These are phyloP conservation scores for Cricetomys ansorgei DNA, from an alignment of 2,113 vertebrate genomes.

Conservation along the genomic window DNA sequence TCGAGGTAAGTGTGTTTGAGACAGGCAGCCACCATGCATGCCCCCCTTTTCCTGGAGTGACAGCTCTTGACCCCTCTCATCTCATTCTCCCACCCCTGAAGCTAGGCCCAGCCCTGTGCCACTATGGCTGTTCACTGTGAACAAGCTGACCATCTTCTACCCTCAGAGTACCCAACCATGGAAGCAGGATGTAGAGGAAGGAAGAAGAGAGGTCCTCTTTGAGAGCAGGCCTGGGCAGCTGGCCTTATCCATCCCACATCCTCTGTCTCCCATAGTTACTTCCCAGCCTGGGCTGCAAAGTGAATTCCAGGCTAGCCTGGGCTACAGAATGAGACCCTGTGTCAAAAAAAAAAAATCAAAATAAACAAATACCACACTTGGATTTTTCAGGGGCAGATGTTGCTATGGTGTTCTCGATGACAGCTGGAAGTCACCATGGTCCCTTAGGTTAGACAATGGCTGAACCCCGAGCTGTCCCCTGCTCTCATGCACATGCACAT, in stretches of 20 bases:
- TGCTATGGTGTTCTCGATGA: not conserved
- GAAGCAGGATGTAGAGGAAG: not conserved
- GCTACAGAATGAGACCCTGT: not conserved
- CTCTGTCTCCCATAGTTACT: not conserved
- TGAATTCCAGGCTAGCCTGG: not conserved
- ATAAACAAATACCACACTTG: not conserved
- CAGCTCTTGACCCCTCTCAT: not conserved
- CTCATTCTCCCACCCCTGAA: not conserved
- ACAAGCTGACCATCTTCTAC: no score
- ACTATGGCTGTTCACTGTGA: not conserved
- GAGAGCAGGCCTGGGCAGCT: not conserved
- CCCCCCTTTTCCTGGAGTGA: not conserved
- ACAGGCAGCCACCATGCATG: not conserved
- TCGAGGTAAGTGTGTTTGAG: not conserved
- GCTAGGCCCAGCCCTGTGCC: not conserved
- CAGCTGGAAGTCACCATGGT: not conserved
- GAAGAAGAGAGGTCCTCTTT: not conserved
- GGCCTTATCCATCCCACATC: not conserved
- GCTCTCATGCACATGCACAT: not conserved
- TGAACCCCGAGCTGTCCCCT: not conserved
- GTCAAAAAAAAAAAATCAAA: no score
- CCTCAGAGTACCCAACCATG: not conserved
- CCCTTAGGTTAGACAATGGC: not conserved
- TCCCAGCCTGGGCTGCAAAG: not conserved
- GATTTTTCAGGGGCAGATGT: not conserved